A percentile compares a stretch with the other conserved stretches of the same genome.
Conservation (phyloP, 2,797 vertebrate genomes). For the Pachyuromys duprasi region DNA sequence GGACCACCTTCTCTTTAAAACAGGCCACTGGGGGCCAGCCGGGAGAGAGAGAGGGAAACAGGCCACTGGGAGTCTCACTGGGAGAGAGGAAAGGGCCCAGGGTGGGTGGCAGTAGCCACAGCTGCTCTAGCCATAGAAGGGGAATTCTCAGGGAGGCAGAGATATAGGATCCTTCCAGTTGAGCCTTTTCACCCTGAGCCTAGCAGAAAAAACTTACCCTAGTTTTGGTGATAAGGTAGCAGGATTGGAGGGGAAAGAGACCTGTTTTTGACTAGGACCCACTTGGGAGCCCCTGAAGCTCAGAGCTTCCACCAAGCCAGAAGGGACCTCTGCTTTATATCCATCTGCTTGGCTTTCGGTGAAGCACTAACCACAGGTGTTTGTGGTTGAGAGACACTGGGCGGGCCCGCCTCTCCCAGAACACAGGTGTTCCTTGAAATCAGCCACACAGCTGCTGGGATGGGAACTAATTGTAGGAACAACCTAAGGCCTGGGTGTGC, state of each 20-base stretch:
- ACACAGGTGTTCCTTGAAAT: neutral
- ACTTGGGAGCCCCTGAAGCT: neutral
- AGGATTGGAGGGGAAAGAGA: neutral
- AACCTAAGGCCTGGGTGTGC: neutral
- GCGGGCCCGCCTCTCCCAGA: neutral
- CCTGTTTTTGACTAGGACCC: neutral
- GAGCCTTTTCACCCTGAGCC: neutral
- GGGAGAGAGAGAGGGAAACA: neutral
- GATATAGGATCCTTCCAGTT: neutral
- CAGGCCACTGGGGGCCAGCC: neutral
- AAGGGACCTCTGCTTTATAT: neutral
- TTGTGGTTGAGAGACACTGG: neutral
- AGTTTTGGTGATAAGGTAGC: neutral
- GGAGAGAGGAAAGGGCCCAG: neutral
- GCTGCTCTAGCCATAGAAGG: neutral
- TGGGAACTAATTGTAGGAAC: neutral
- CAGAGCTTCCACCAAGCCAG: neutral
- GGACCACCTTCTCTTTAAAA: slow-evolving; percentile 36
- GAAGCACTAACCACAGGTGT: neutral
- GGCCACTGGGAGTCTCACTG: neutral
- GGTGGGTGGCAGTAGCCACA: neutral
- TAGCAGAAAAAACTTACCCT: neutral
- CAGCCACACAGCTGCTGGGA: neutral
- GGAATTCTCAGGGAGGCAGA: neutral
- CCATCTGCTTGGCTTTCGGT: neutral